Base-by-base conservation (phyloP, 1,140 invertebrate species). In the Drosophila aff. region DNA sequence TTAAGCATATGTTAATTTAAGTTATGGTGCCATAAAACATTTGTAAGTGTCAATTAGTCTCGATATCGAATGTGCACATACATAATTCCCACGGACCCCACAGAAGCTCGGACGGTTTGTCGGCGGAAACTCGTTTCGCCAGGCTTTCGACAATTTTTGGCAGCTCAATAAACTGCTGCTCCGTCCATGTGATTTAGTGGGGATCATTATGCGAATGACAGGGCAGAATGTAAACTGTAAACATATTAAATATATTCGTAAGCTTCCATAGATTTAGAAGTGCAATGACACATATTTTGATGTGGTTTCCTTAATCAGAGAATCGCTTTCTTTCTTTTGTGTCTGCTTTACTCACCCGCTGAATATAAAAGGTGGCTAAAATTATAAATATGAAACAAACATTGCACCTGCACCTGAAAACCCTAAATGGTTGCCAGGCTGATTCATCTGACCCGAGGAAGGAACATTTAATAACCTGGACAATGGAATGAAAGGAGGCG, bases 31-130 rank as follows among this genome's bases (percentile, higher is more conserved):
- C 40, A 38, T 55, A 36, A 40, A 79, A 79, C 75, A 78, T 59
- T 64, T 79, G 76, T 79, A 79, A 47, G 40, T 79, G 76, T 79
- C 76, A 79, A 78, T 79, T 79, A 71, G 53, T 46, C 38, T 26
- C 50, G 58, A 63, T 71, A 78, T 55, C 75, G 61, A 40, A 15
- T 47, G 40, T 68, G 28, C 38, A 69, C 40, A 49, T 59, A 69
- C 40, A 49, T 59, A 64, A 65, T 41, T 41, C 21, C 36, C 62
- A 1, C 18, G 28, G 53, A 31, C 75, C 47, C 47, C 62, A 77
- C 72, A 67, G 41, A 77, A 60, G 40, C 38, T 40, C 1, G 21
- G 1, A 23, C 40, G 15, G 47, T 13, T 26, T 49, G 47, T 9
- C 31, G 16, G 7, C 40, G 41, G 16, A 58, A 79, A 79, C 76